phyloP scores from a whole-genome alignment of 2,888 invertebrate species.

The Aspidiotus rigidus region DNA sequence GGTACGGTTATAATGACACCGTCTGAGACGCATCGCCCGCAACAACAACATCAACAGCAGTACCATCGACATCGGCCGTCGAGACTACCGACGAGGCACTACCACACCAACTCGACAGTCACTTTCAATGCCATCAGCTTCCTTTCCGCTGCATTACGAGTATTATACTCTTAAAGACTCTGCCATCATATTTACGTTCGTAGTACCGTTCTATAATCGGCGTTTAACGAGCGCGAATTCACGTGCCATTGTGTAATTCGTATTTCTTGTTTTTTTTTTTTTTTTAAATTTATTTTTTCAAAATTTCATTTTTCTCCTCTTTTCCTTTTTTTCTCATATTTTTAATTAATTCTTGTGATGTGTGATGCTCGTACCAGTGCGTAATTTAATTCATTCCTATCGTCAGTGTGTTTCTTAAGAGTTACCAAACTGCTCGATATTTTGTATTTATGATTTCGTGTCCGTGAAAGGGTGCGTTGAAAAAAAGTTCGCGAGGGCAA shows the following conservation, averaged over 20 bases:
- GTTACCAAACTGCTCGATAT: not conserved
- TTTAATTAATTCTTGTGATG: not conserved
- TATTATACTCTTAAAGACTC: conserved; percentile 16
- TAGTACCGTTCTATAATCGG: conserved; percentile 14
- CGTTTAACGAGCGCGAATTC: conserved; percentile 31
- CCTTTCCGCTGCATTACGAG: conserved; percentile 19
- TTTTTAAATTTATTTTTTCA: conserved; percentile 9
- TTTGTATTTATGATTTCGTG: not conserved
- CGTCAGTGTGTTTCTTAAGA: not conserved
- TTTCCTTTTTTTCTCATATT: conserved; percentile 9
- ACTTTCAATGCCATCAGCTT: conserved; percentile 28
- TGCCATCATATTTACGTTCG: conserved; percentile 25
- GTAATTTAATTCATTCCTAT: not conserved
- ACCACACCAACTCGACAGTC: not conserved
- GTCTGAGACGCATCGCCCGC: conserved; percentile 5
- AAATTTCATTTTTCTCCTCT: not conserved
- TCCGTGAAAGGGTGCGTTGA: not conserved
- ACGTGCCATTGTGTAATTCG: conserved; percentile 23
- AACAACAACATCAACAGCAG: conserved; percentile 15
- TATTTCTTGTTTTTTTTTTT: conserved; percentile 2
- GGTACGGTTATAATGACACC: conserved; percentile 1
- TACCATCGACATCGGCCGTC: conserved; percentile 1
- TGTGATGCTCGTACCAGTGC: not conserved
- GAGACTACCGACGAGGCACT: not conserved
- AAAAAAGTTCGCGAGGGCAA: conserved; percentile 15